Evolutionary conservation across 2,113 vertebrate genomes (phyloP).

Genomic region (Porphyrio hochstetteri): DNA sequence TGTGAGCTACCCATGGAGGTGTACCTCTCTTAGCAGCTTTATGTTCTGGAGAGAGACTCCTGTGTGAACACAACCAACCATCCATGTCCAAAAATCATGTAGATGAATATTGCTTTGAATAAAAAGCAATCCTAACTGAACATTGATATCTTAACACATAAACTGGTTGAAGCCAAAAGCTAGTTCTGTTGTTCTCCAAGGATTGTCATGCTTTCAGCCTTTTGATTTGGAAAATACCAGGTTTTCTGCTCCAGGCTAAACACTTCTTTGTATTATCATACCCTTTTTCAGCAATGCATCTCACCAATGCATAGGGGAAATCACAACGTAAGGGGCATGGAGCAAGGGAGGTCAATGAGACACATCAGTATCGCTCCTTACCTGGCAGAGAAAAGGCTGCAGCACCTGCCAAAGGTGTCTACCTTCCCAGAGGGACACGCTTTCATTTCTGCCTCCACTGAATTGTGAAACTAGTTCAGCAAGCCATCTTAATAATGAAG

Average conservation of each 20-base stretch:
- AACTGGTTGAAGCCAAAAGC: not conserved
- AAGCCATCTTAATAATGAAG: slow-evolving; percentile 46
- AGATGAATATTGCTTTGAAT: not conserved
- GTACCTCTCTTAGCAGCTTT: not conserved
- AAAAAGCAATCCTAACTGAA: not conserved
- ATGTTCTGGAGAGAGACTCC: not conserved
- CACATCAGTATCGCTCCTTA: not conserved
- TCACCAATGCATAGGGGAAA: not conserved
- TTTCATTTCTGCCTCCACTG: slow-evolving; percentile 39
- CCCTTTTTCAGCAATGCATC: not conserved
- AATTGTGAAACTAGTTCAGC: slow-evolving; percentile 46
- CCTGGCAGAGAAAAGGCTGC: not conserved
- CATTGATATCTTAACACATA: not conserved
- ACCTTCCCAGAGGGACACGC: not conserved
- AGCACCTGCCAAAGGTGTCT: not conserved
- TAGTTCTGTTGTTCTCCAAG: not conserved
- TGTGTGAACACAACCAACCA: not conserved
- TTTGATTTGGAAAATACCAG: slow-evolving; percentile 18
- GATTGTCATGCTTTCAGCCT: not conserved
- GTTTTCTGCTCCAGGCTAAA: not conserved
- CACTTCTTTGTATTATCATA: not conserved
- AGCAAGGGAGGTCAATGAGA: slow-evolving; percentile 13
- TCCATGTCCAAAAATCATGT: not conserved
- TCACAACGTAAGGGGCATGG: not conserved
- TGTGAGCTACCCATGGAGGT: not conserved